A percentile compares a stretch with the other conserved stretches of the same genome.
phyloP scores from a whole-genome alignment of 2,888 invertebrate genomes.

The Clusia tigrina region DNA sequence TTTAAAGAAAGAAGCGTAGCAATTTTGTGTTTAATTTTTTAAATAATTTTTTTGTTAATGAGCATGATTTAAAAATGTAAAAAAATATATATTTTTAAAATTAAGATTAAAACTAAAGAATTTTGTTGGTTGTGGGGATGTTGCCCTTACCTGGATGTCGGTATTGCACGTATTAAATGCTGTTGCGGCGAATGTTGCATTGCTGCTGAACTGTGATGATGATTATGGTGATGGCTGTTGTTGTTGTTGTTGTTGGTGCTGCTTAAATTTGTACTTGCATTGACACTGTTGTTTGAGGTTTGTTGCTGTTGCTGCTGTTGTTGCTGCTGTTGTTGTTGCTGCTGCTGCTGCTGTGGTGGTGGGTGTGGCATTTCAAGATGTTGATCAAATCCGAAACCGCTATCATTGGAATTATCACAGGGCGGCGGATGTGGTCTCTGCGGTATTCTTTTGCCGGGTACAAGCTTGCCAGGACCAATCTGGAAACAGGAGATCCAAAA shows the following conservation, averaged over 20 bases:
- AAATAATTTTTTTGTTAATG: not conserved
- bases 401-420: slow-evolving; percentile 90
- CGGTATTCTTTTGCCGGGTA: slow-evolving; percentile 62
- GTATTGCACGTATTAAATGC: slow-evolving; percentile 62
- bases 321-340: slow-evolving; percentile 31
- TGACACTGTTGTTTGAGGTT: slow-evolving; percentile 26
- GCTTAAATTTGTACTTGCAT: slow-evolving; percentile 24
- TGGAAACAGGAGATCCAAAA: slow-evolving; percentile 29
- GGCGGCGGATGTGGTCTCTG: slow-evolving; percentile 67
- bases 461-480: slow-evolving; percentile 62
- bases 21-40: too few species aligned
- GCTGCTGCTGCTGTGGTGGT: slow-evolving; percentile 31
- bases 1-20: too few species aligned
- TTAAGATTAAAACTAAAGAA: not conserved
- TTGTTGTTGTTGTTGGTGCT: slow-evolving; percentile 28
- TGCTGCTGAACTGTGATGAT: slow-evolving; percentile 38
- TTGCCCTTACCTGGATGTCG: slow-evolving; percentile 63
- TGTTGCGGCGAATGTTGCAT: slow-evolving; percentile 52
- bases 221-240: slow-evolving; percentile 37
- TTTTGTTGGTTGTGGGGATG: not conserved
- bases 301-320: slow-evolving; percentile 25
- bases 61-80: slow-evolving; percentile 5
- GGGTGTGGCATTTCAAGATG: slow-evolving; percentile 68
- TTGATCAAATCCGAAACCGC: slow-evolving; percentile 85
- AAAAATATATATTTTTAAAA: not conserved